Evolutionary conservation across 2,113 vertebrate species (phyloP), one percentile per base, ranked within the genome.

Genomic region (Pluvialis apricaria): DNA sequence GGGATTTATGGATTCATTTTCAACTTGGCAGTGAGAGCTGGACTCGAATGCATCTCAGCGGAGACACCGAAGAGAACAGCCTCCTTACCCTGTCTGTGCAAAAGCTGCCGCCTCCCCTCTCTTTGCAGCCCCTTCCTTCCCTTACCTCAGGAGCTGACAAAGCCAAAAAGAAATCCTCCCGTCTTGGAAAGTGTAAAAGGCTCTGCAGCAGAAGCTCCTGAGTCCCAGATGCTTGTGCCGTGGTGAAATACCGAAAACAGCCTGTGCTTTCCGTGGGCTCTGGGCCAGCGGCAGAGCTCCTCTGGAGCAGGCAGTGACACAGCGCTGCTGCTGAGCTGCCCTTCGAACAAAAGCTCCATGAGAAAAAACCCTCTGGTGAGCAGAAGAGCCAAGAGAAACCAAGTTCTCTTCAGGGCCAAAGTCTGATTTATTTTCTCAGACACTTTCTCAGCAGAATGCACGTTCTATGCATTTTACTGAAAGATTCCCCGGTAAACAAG

Each of bases 1-100:
- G 64, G 82, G 92, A 94, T 91, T 94, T 92, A 88, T 44, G 71
- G 40, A 61, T 86, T 96, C 31, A 44, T 84, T 97, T 92, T 92
- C 90, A 92, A 34, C 69, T 92, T 95, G 95, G 88, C 92, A 80
- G 65, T 0, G 0, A 57, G 57, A 91, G 64, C 69, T 86, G 85
- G 85, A 73, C 40, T 62, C 4, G 2, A 72, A 90, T 18, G 62
- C 62, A 29, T 92, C 86, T 61, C 65, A 14, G 18, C 86, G 89
- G 65, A 75, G 94, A 66, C 8, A 65, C 54, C 91, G 73, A 87
- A 80, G 5, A 82, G 82, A 82, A 28, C 52, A 87, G 52, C 81
- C 54, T 88, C 51, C 60, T 57, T 57, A 11, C n/a, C 17, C 61
- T 52, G 9, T 12, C 58, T 32, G 16, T 29, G 49, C 47, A n/a